These are phyloP conservation scores for Empidonax traillii DNA, from an alignment of 2,113 vertebrate genomes.

Conservation along the genomic window DNA sequence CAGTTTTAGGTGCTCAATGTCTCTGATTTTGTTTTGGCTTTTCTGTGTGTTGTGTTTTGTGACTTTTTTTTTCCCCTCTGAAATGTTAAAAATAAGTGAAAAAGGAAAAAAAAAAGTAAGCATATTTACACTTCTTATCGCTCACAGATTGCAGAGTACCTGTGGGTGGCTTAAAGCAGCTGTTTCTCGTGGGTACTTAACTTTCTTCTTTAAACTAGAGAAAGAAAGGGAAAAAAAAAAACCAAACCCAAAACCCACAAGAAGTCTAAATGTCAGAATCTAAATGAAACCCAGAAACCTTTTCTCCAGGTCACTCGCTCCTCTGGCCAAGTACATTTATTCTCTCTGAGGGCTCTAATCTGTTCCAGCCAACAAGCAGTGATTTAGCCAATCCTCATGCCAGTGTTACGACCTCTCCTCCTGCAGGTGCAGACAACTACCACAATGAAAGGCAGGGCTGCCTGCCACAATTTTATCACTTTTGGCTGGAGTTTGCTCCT, in stretches of 20 bases:
- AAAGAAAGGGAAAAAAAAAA: background rate
- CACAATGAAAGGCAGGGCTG: background rate
- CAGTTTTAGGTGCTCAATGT: background rate
- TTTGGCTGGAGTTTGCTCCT: background rate
- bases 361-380: background rate
- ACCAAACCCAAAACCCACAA: background rate
- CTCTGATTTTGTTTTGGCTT: background rate
- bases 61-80: background rate
- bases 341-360: background rate
- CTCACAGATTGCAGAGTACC: slow-evolving; percentile 20
- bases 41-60: background rate
- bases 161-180: slow-evolving; percentile 8
- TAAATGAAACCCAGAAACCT: background rate
- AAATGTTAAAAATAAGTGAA: slow-evolving; percentile 25
- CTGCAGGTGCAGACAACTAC: background rate
- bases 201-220: background rate
- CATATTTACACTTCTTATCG: background rate
- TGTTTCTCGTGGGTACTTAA: background rate
- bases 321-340: background rate
- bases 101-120: background rate
- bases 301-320: background rate
- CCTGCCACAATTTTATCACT: background rate
- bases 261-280: background rate
- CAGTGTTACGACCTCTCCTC: background rate
- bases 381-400: background rate